Conservation (phyloP, 2,113 vertebrate species). For the Oreochromis aureus region DNA sequence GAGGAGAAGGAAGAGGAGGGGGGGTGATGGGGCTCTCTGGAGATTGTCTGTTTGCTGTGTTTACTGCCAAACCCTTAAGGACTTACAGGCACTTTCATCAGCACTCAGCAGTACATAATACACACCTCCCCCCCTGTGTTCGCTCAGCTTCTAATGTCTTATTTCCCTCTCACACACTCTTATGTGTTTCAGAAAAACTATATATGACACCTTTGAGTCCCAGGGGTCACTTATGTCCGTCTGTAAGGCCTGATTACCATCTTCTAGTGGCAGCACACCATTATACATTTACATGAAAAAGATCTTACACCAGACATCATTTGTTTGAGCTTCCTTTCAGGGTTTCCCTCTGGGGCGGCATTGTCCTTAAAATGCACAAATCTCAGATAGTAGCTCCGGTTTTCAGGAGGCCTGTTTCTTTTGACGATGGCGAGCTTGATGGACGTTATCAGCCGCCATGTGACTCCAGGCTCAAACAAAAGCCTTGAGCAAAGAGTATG, state of each 20-base stretch:
- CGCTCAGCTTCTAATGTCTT: constrained; percentile 19
- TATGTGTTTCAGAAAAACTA: not conserved
- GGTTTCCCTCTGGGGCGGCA: not conserved
- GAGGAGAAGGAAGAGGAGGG: constrained; percentile 1
- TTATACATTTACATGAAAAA: constrained; percentile 26
- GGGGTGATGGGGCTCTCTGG: constrained; percentile 41
- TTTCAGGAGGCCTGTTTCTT: constrained; percentile 30
- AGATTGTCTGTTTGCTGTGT: constrained; percentile 63
- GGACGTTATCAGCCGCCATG: constrained; percentile 48
- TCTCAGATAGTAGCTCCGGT: not conserved
- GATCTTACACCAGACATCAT: constrained; percentile 6
- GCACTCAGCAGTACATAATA: constrained; percentile 37
- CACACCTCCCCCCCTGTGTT: constrained; percentile 25
- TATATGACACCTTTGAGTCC: constrained; percentile 19
- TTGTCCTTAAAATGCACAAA: constrained; percentile 44
- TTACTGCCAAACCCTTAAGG: constrained; percentile 58
- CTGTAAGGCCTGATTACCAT: constrained; percentile 14
- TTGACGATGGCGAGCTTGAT: constrained; percentile 53
- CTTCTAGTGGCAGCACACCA: not conserved
- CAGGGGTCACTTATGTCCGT: constrained; percentile 13
- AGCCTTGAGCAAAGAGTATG: constrained; percentile 23
- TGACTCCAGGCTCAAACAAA: constrained; percentile 53
- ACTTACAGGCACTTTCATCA: constrained; percentile 60
- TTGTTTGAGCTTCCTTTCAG: constrained; percentile 6
- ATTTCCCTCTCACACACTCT: constrained; percentile 4